Base-by-base conservation (phyloP, 2,888 invertebrate genomes). In the Epinotia demarniana region DNA sequence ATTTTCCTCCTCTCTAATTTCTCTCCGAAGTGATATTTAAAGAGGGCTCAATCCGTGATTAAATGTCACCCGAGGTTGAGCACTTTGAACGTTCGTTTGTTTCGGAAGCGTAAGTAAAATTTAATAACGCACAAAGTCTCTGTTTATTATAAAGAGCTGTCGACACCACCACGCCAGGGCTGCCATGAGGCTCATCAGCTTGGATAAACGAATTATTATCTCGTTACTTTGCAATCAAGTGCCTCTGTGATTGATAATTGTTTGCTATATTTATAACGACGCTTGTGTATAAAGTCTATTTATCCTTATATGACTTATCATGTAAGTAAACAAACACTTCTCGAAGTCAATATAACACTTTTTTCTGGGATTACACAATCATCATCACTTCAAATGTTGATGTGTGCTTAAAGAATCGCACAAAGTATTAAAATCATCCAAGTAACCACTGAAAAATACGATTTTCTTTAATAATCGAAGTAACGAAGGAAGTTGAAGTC, bases 1-100 rank as follows among this genome's bases (percentile, higher is more conserved):
- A 75, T 75, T 75, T 75, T 70, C 70, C 74, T 70, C 19, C 39
- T 63, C 63, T 63, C 53, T 74, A 69, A 74, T 75, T 57, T 63
- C 61, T 62, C 55, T 74, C 46, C 13, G 11, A 46, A 69, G 46
- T 46, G 49, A 63, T 70, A 64, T 75, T 64, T 75, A 74, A 75
- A 70, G 58, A 70, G 70, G 57, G 68, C 68, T 73, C 62, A 62
- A 69, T 27, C 19, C 64, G 64, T 60, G 74, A 74, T 66, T 69
- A 61, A 69, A 74, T 67, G 73, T 63, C 57, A 67, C 67, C 66
- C 61, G 61, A 67, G 73, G 61, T 61, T 61, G 19, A 55, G 63
- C 43, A 19, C 61, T 72, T 63, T 61, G 73, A 68, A 18, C 71
- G 27, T 53, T 46, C 67, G 18, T 68, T 53, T 66, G 73, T 73